phyloP scores from a whole-genome alignment of 2,888 invertebrate species.

The Melipona beecheii region DNA sequence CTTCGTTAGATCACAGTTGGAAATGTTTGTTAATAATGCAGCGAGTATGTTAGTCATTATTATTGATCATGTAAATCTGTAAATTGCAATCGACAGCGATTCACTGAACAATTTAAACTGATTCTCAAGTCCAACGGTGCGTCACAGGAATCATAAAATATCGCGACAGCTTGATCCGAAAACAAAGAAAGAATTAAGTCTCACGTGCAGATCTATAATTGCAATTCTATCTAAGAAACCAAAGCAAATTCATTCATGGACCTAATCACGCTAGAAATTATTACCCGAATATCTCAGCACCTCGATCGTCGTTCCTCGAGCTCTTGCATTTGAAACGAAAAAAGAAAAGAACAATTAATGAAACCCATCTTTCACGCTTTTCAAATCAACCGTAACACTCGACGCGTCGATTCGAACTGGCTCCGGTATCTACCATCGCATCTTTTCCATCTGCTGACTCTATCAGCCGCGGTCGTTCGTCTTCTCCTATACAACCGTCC shows the following conservation, averaged over 20 bases:
- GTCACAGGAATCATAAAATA: too few species aligned
- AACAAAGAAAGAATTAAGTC: not conserved
- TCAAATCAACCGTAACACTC: not conserved
- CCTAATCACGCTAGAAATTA: not conserved
- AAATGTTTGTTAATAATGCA: too few species aligned
- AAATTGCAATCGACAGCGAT: too few species aligned
- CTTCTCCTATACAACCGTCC: not conserved
- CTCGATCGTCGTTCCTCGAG: not conserved
- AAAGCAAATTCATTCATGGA: not conserved
- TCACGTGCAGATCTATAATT: not conserved
- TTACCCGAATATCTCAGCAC: not conserved
- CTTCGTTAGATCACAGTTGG: too few species aligned
- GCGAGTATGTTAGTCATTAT: too few species aligned
- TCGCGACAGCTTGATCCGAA: too few species aligned
- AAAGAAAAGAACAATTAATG: not conserved
- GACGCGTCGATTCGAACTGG: not conserved
- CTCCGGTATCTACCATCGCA: not conserved
- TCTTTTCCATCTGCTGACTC: not conserved
- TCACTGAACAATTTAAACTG: too few species aligned
- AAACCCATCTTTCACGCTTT: not conserved
- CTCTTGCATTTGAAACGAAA: not conserved
- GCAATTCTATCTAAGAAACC: not conserved
- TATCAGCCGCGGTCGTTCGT: not conserved
- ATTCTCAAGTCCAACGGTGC: too few species aligned
- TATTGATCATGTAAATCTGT: too few species aligned